phyloP scores from a whole-genome alignment of 2,797 vertebrate species.

The Oophaga sylvatica region DNA sequence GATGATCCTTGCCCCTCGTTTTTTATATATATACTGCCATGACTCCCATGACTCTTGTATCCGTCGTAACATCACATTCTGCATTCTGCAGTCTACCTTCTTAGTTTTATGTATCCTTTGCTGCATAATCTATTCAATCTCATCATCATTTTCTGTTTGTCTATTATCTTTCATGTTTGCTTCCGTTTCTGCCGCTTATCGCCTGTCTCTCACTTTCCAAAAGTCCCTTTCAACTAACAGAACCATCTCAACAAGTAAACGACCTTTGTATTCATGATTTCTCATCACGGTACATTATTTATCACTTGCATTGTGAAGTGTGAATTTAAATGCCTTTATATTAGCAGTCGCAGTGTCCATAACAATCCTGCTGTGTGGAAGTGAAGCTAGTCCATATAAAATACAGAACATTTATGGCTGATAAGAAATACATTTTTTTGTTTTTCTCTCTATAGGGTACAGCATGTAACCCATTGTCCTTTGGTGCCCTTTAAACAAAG shows the following conservation, averaged over 20 bases:
- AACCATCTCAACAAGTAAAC: background rate
- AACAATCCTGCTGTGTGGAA: background rate
- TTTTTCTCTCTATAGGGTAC: background rate
- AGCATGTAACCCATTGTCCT: background rate
- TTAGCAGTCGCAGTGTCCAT: conserved; percentile 3
- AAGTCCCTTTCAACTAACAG: background rate
- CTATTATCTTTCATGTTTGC: conserved; percentile 11
- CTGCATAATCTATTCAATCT: background rate
- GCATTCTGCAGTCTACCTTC: background rate
- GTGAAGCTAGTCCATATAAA: background rate
- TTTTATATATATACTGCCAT: background rate
- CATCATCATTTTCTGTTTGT: background rate
- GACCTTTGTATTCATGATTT: background rate
- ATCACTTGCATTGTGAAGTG: background rate
- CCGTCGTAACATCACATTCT: background rate
- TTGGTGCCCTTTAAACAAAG: background rate
- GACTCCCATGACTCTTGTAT: background rate
- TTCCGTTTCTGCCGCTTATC: background rate
- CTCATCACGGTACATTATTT: conserved; percentile 6
- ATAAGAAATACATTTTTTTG: background rate
- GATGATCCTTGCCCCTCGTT: background rate
- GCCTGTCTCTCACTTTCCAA: background rate
- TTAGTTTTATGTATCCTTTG: background rate
- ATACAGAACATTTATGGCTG: background rate
- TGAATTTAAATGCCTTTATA: conserved; percentile 15